Conservation (phyloP, 2,888 invertebrate genomes). For the Exocentrus adspersus region DNA sequence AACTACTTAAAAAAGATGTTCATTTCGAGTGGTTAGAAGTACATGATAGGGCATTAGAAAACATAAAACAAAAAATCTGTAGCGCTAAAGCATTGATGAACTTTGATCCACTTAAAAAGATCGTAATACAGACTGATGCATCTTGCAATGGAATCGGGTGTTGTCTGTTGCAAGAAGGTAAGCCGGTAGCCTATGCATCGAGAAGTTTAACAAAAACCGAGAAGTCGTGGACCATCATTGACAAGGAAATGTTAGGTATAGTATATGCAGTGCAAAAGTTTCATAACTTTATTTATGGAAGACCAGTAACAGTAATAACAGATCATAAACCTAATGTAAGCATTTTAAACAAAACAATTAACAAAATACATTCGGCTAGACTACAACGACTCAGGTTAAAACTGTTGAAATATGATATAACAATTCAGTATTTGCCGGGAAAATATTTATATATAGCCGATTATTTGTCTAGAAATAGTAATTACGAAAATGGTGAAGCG, state of each 20-base stretch:
- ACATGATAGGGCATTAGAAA: neutral
- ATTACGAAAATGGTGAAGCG: neutral
- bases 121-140: constrained; percentile 34
- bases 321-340: neutral
- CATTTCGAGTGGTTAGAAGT: neutral
- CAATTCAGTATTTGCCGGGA: neutral
- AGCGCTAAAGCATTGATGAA: constrained; percentile 11
- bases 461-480: neutral
- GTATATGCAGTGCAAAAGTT: neutral
- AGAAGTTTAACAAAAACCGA: constrained; percentile 43
- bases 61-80: neutral
- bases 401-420: neutral
- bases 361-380: neutral
- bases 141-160: constrained; percentile 37
- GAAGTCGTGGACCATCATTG: neutral
- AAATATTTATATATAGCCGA: neutral
- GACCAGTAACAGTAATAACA: neutral
- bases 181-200: constrained; percentile 47
- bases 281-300: neutral
- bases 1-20: neutral
- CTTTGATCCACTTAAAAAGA: constrained; percentile 27
- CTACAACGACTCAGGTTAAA: neutral
- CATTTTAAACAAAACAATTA: neutral
- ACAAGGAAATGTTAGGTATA: neutral
- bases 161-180: constrained; percentile 36